Conservation (phyloP, 2,797 vertebrate species). For the Gymnothorax reevesii region DNA sequence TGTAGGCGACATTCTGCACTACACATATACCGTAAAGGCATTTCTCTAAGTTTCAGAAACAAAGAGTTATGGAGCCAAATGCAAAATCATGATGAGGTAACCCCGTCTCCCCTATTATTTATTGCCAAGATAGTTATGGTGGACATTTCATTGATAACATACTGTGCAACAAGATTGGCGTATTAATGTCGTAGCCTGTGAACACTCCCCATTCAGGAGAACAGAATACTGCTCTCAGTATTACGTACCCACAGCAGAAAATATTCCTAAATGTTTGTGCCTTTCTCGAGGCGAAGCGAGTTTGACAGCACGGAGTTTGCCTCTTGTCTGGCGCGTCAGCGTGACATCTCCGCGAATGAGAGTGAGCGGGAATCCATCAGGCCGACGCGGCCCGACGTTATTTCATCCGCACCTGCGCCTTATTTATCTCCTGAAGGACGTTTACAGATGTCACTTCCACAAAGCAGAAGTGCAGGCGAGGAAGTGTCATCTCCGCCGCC, state of each 20-base stretch:
- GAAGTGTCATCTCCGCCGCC: constrained; percentile 12
- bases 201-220: neutral
- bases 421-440: constrained; percentile 36
- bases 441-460: constrained; percentile 37
- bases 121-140: neutral
- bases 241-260: neutral
- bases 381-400: neutral
- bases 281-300: constrained; percentile 14
- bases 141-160: neutral
- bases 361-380: constrained; percentile 33
- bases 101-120: neutral
- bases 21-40: too few relatives aligned
- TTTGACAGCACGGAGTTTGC: constrained; percentile 13
- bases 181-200: neutral
- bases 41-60: too few relatives aligned
- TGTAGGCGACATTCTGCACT: too few relatives aligned
- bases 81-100: too few relatives aligned
- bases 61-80: too few relatives aligned
- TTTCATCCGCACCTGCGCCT: constrained; percentile 14
- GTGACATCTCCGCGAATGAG: constrained; percentile 29
- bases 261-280: constrained; percentile 4
- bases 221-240: neutral
- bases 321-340: constrained; percentile 13
- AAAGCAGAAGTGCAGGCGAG: constrained; percentile 1
- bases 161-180: neutral